A percentile compares a stretch with the other conserved stretches of the same genome.
phyloP scores from a whole-genome alignment of 1,140 invertebrate genomes.

The Brachionus manjavacas region DNA sequence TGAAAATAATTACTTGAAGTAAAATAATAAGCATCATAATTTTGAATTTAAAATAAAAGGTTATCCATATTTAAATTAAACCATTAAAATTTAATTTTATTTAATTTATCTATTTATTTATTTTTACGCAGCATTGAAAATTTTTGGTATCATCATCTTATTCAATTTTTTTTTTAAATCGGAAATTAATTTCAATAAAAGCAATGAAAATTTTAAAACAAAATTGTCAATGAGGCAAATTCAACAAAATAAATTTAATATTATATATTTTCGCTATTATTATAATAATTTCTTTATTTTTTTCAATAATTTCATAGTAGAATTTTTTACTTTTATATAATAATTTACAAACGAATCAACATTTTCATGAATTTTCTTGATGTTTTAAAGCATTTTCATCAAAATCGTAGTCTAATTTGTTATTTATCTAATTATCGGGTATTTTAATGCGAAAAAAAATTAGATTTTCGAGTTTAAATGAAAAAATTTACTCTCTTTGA shows the following conservation, averaged over 20 bases:
- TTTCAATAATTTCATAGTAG: not conserved
- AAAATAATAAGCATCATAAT: no score
- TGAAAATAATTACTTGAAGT: no score
- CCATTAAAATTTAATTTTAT: no score
- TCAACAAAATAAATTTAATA: not conserved
- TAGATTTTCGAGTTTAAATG: not conserved
- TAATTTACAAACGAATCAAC: not conserved
- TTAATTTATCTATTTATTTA: no score
- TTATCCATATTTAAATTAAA: no score
- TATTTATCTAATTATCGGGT: not conserved
- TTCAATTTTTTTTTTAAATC: not conserved
- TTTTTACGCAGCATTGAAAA: not conserved
- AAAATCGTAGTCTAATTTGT: not conserved
- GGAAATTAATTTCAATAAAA: not conserved
- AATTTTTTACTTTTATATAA: not conserved
- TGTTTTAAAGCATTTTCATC: not conserved
- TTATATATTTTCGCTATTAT: not conserved
- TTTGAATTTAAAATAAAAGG: no score
- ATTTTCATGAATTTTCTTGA: not conserved
- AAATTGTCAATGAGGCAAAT: not conserved
- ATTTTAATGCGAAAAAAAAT: not conserved
- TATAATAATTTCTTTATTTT: not conserved
- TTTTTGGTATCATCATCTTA: not conserved
- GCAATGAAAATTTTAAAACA: not conserved
- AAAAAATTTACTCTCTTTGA: not conserved